Evolutionary conservation across 1,140 invertebrate genomes (phyloP).

Genomic region (Drosophila mayri): DNA sequence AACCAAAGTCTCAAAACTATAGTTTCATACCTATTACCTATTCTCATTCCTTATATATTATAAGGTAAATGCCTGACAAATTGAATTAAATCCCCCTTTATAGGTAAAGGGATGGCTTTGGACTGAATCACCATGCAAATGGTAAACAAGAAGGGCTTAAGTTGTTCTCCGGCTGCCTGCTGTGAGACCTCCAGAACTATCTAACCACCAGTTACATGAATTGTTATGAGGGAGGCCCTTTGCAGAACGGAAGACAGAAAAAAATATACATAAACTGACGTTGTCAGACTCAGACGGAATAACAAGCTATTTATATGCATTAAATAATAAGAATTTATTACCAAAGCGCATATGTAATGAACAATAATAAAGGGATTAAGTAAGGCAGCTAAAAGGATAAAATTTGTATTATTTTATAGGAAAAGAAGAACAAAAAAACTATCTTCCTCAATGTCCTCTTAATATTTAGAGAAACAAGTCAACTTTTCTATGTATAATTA

Average conservation of each 20-base stretch:
- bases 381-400: not conserved
- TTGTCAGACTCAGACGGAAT: not conserved
- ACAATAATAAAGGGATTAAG: not conserved
- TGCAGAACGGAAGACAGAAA: not conserved
- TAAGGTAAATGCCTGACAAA: constrained; percentile 7
- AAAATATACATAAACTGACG: not conserved
- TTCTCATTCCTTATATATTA: not conserved
- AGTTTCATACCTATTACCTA: not conserved
- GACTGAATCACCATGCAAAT: constrained; percentile 30
- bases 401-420: not conserved
- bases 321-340: constrained; percentile 1
- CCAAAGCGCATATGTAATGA: not conserved
- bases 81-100: constrained; percentile 28
- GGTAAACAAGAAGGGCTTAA: constrained; percentile 55
- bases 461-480: not conserved
- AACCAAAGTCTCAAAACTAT: not conserved
- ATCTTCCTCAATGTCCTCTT: not conserved
- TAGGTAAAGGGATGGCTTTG: not conserved
- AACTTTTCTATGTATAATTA: not conserved
- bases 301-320: not conserved
- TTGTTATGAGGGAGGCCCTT: not conserved
- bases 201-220: constrained; percentile 31
- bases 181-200: not conserved
- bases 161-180: constrained; percentile 38
- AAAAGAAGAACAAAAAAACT: not conserved